phyloP scores from a whole-genome alignment of 2,113 vertebrate species.

The Pseudorhombus dupliciocellatus region DNA sequence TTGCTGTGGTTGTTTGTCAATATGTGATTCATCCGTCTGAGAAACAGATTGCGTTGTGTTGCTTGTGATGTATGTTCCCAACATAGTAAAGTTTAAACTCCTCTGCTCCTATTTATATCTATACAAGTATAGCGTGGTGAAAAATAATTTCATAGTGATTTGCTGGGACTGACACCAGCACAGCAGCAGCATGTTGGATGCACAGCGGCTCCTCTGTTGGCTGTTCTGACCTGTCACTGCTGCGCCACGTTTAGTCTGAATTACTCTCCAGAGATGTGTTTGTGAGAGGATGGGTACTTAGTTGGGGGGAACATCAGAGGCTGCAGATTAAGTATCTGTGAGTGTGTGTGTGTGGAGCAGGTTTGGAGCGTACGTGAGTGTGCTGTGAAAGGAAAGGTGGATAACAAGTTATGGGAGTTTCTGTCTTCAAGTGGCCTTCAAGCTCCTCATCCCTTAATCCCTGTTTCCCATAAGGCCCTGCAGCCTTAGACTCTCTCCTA shows the following conservation, averaged over 20 bases:
- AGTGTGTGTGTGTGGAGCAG: neutral
- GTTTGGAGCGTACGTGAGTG: slow-evolving; percentile 1
- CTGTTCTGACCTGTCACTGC: neutral
- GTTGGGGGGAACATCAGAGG: neutral
- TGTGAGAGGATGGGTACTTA: neutral
- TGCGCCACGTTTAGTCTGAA: slow-evolving; percentile 13
- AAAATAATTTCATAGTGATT: slow-evolving; percentile 11
- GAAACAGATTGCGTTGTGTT: neutral
- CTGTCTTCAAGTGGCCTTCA: slow-evolving; percentile 32
- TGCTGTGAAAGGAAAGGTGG: slow-evolving; percentile 19
- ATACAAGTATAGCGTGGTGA: neutral
- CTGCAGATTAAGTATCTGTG: neutral
- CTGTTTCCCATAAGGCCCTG: slow-evolving; percentile 1
- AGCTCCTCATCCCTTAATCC: slow-evolving; percentile 7
- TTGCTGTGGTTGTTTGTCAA: slow-evolving; percentile 15
- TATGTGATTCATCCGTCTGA: neutral
- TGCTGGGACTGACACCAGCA: neutral
- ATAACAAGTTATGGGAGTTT: slow-evolving; percentile 29
- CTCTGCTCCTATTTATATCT: slow-evolving; percentile 2
- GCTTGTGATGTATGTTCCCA: neutral
- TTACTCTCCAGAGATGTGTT: slow-evolving; percentile 22
- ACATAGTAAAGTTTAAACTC: neutral
- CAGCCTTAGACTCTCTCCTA: slow-evolving; percentile 7
- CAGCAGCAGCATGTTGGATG: neutral
- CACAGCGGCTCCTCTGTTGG: neutral